A percentile compares a stretch with the other conserved stretches of the same genome.
Conservation (phyloP, 2,888 invertebrate species). For the Callimorpha dominula region DNA sequence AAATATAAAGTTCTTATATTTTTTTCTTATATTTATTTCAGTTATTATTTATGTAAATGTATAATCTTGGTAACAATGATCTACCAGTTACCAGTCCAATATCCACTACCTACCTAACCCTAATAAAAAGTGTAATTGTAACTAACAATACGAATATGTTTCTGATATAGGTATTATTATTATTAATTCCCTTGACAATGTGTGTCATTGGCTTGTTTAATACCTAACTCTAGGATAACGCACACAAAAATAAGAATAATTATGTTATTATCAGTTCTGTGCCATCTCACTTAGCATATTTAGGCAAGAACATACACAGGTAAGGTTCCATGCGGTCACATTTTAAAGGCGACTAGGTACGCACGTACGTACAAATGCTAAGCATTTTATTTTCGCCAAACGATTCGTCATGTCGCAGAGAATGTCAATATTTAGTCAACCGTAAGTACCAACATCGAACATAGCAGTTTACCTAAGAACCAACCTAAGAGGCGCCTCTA, state of each 20-base stretch:
- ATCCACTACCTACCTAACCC: background rate
- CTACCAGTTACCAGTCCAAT: background rate
- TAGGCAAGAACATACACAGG: background rate
- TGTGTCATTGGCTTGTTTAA: background rate
- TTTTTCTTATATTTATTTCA: too few relatives aligned
- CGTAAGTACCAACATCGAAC: slow-evolving; percentile 39
- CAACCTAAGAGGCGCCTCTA: slow-evolving; percentile 66
- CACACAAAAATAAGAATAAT: background rate
- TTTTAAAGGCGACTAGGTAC: background rate
- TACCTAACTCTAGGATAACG: slow-evolving; percentile 18
- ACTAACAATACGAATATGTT: background rate
- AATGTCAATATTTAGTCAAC: slow-evolving; percentile 68
- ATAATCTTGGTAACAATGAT: too few relatives aligned
- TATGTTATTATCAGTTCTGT: too few relatives aligned
- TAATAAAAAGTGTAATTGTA: background rate
- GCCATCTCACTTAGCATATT: background rate
- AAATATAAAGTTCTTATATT: too few relatives aligned
- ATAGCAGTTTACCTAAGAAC: slow-evolving; percentile 46
- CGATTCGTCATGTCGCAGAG: slow-evolving; percentile 52
- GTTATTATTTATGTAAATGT: too few relatives aligned
- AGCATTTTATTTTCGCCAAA: slow-evolving; percentile 48
- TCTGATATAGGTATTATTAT: background rate
- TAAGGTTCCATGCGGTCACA: background rate
- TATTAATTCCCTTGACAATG: background rate
- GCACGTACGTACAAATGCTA: background rate